Conservation (phyloP, 2,113 vertebrate species). For the Anarrhichthys ocellatus region DNA sequence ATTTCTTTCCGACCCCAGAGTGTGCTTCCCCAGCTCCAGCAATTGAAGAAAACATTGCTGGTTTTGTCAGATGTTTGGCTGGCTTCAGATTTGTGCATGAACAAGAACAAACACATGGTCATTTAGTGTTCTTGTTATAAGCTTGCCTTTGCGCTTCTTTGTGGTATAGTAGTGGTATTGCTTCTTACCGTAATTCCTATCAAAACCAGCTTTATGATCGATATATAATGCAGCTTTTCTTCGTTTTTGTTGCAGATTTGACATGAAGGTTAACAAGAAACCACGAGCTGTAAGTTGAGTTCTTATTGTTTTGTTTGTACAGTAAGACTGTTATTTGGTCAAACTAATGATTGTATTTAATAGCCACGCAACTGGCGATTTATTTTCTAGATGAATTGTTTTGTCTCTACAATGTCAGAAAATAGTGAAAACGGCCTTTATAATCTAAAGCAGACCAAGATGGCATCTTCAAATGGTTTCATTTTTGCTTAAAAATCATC, state of each 20-base stretch:
- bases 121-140: constrained; percentile 54
- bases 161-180: constrained; percentile 45
- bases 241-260: constrained; percentile 88
- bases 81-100: constrained; percentile 40
- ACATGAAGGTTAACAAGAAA: constrained; percentile 99
- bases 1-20: constrained; percentile 18
- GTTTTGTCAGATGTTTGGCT: constrained; percentile 31
- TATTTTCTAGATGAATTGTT: not conserved
- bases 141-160: constrained; percentile 57
- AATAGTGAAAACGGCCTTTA: not conserved
- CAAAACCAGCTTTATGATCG: not conserved
- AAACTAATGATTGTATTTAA: not conserved
- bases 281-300: constrained; percentile 94
- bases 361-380: not conserved
- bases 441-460: not conserved
- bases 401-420: not conserved
- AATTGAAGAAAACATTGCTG: constrained; percentile 32
- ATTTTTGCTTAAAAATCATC: not conserved
- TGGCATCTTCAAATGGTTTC: not conserved
- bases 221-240: not conserved
- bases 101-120: constrained; percentile 32
- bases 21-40: constrained; percentile 33
- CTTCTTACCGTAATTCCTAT: constrained; percentile 26
- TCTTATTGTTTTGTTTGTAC: not conserved
- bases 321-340: not conserved